Evolutionary conservation across 2,888 invertebrate species (phyloP).

Genomic region (Aspidiotus destructor): DNA sequence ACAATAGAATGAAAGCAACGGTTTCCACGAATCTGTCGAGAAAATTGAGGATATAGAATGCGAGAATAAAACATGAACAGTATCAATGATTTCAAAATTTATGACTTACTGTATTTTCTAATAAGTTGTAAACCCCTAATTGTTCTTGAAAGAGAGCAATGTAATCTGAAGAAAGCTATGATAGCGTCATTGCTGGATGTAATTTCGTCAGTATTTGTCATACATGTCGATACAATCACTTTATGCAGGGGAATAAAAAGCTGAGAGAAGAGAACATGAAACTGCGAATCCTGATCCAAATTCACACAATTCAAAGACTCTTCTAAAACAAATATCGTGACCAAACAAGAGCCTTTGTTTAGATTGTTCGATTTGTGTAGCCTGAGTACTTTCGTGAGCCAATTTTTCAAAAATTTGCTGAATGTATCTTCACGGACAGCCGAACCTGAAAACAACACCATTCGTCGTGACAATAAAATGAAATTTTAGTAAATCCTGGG

Average conservation of each 20-base stretch:
- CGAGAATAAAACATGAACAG: neutral
- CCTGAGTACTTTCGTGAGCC: neutral
- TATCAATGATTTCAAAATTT: neutral
- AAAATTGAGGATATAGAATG: neutral
- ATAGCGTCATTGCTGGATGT: neutral
- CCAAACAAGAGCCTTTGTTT: neutral
- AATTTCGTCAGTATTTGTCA: neutral
- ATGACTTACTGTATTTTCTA: slow-evolving; percentile 4
- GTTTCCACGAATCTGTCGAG: slow-evolving; percentile 5
- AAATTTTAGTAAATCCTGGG: neutral
- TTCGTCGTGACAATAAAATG: neutral
- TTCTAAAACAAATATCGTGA: neutral
- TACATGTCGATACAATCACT: neutral
- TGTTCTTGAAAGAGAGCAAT: neutral
- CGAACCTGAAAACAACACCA: neutral
- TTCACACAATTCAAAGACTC: neutral
- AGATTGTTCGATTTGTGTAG: neutral
- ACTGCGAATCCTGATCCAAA: neutral
- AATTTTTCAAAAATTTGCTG: neutral
- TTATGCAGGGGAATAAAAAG: neutral
- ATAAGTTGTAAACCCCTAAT: neutral
- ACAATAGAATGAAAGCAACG: neutral
- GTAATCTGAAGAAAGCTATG: neutral
- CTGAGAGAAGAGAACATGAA: neutral
- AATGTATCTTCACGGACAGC: neutral